Percentiles rank a stretch among this genome's conserved stretches.
Evolutionary conservation across 1,140 invertebrate species (phyloP).

Genomic region (Drosophila sucinea): DNA sequence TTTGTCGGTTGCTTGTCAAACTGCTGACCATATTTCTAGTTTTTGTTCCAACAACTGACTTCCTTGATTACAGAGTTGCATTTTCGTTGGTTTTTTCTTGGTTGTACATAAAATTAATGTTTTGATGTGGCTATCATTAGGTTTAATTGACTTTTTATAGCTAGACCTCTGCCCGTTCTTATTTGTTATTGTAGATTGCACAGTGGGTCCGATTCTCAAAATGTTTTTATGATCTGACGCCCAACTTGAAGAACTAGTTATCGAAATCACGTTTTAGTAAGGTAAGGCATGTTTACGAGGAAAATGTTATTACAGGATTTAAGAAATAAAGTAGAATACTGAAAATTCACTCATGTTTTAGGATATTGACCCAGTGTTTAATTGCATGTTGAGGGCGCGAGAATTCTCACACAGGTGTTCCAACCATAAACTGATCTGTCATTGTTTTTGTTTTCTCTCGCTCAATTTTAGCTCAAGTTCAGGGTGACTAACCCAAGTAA

Average conservation of each 20-base stretch:
- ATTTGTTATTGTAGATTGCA: constrained; percentile 37
- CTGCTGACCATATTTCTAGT: constrained; percentile 6
- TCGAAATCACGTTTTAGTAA: no score
- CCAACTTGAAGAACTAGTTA: no score
- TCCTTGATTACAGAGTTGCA: constrained; percentile 41
- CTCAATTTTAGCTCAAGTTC: constrained; percentile 60
- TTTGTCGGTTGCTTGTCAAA: constrained; percentile 17
- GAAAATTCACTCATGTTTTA: background rate
- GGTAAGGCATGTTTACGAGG: no score
- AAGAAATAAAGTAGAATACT: no score
- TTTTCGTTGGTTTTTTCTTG: background rate
- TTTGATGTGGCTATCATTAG: constrained; percentile 75
- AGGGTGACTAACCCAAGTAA: constrained; percentile 67
- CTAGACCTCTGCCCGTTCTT: constrained; percentile 39
- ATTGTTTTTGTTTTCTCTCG: constrained; percentile 30
- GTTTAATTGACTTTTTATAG: constrained; percentile 77
- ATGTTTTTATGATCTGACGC: background rate
- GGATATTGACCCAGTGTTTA: background rate
- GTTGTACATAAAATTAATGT: constrained; percentile 63
- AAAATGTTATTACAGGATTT: no score
- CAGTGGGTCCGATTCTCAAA: background rate
- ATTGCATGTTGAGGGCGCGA: background rate
- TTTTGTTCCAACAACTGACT: constrained; percentile 33
- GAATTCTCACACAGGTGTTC: constrained; percentile 56
- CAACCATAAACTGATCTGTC: constrained; percentile 33